phyloP scores from a whole-genome alignment of 2,888 invertebrate species.

The Matsumyia berberina region DNA sequence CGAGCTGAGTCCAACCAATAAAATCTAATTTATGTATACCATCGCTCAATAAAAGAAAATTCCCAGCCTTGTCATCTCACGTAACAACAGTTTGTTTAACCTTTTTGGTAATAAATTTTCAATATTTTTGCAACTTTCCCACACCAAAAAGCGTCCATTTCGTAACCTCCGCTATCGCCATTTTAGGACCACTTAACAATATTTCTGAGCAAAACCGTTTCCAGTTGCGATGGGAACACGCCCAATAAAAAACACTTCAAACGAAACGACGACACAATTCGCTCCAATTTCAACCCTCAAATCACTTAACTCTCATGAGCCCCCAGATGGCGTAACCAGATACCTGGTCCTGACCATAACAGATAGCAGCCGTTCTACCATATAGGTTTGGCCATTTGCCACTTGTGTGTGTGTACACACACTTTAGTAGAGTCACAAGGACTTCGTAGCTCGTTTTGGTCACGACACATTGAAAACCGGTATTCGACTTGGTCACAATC shows the following conservation, averaged over 20 bases:
- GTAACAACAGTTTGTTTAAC: neutral
- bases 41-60: neutral
- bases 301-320: slow-evolving; percentile 30
- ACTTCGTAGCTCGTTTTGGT: slow-evolving; percentile 59
- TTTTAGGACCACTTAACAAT: slow-evolving; percentile 19
- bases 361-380: slow-evolving; percentile 15
- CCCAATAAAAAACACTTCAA: slow-evolving; percentile 37
- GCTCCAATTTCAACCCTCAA: slow-evolving; percentile 17
- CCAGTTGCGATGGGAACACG: slow-evolving; percentile 34
- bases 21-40: too few species aligned
- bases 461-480: slow-evolving; percentile 60
- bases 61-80: slow-evolving; percentile 6
- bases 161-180: neutral
- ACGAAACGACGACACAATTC: neutral
- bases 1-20: too few species aligned
- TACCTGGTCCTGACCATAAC: slow-evolving; percentile 52
- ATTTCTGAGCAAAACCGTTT: slow-evolving; percentile 36
- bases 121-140: slow-evolving; percentile 40
- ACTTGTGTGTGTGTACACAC: neutral
- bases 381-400: slow-evolving; percentile 4
- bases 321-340: slow-evolving; percentile 50
- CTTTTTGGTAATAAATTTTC: slow-evolving; percentile 6
- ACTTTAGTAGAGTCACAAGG: slow-evolving; percentile 44
- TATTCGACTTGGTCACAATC: slow-evolving; percentile 30
- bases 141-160: slow-evolving; percentile 23